Percentiles rank a stretch among this genome's conserved stretches.
phyloP scores from a whole-genome alignment of 2,888 invertebrate species.

The Chaitophorus viminalis region DNA sequence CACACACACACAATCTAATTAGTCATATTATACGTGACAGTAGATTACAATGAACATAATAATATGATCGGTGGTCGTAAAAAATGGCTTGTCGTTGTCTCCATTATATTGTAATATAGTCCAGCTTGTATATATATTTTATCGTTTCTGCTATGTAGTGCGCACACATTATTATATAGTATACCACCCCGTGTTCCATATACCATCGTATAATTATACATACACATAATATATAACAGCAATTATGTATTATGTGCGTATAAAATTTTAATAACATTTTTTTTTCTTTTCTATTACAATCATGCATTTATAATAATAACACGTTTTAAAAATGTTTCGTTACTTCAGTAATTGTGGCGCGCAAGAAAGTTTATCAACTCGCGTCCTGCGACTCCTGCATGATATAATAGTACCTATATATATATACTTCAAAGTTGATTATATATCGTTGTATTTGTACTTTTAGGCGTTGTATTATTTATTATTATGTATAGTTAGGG shows the following conservation, averaged over 20 bases:
- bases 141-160: conserved; percentile 8
- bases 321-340: background rate
- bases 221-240: background rate
- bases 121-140: background rate
- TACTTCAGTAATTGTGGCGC: background rate
- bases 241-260: background rate
- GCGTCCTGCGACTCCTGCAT: too few species aligned
- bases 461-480: too few species aligned
- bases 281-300: background rate
- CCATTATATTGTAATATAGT: background rate
- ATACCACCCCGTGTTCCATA: conserved; percentile 21
- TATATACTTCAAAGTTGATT: background rate
- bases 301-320: background rate
- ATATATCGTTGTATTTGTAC: too few species aligned
- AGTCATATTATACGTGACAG: conserved; percentile 46
- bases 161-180: background rate
- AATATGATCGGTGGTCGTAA: conserved; percentile 42
- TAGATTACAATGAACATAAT: conserved; percentile 44
- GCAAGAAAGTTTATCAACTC: background rate
- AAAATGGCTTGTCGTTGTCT: conserved; percentile 55
- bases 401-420: too few species aligned
- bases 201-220: background rate
- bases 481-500: too few species aligned
- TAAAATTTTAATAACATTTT: background rate
- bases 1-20: conserved; percentile 22